A percentile compares a stretch with the other conserved stretches of the same genome.
Evolutionary conservation across 2,888 invertebrate species (phyloP).

Genomic region (Napeogenes sylphis): DNA sequence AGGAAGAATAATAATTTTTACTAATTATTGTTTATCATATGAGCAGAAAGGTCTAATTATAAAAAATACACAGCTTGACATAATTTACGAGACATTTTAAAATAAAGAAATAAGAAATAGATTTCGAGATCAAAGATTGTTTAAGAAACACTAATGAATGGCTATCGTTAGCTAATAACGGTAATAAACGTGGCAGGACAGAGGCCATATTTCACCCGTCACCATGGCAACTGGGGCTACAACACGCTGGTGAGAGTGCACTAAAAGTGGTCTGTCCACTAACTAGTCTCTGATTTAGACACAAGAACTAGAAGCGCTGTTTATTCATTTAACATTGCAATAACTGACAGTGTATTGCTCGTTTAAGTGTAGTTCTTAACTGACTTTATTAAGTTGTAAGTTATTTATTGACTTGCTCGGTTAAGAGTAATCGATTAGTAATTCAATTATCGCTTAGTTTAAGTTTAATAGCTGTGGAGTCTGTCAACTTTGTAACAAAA

Average conservation of each 20-base stretch:
- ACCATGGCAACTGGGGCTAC: slow-evolving; percentile 60
- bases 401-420: no score
- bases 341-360: neutral
- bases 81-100: slow-evolving; percentile 32
- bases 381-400: no score
- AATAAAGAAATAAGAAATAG: slow-evolving; percentile 21
- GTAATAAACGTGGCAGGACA: slow-evolving; percentile 62
- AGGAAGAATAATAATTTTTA: slow-evolving; percentile 70
- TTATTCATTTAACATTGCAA: slow-evolving; percentile 21
- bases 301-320: slow-evolving; percentile 25
- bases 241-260: slow-evolving; percentile 48
- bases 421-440: no score
- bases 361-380: neutral
- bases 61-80: slow-evolving; percentile 46
- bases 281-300: slow-evolving; percentile 24
- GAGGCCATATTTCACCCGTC: slow-evolving; percentile 68
- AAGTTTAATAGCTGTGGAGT: no score
- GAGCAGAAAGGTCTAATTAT: slow-evolving; percentile 37
- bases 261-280: slow-evolving; percentile 26
- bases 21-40: slow-evolving; percentile 56
- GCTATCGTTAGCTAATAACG: slow-evolving; percentile 67
- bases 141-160: slow-evolving; percentile 50
- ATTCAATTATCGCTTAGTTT: no score
- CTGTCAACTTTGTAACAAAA: slow-evolving; percentile 23
- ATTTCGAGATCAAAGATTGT: slow-evolving; percentile 23